Evolutionary conservation across 2,888 invertebrate species (phyloP).

Genomic region (Tuberolachnus salignus): DNA sequence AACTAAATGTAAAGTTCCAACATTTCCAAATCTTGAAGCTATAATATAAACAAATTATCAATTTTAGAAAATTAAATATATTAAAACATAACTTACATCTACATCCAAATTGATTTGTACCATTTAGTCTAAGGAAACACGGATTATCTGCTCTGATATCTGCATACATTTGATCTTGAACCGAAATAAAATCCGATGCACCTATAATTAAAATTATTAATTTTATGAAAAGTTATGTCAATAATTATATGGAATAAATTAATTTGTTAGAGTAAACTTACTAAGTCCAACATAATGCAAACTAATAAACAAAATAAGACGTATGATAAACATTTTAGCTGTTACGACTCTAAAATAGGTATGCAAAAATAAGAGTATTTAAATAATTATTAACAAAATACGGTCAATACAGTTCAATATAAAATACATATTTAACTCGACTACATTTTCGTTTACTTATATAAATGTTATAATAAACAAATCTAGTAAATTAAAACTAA

Average conservation of each 20-base stretch:
- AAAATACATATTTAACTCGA: not conserved
- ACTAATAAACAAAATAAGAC: constrained; percentile 22
- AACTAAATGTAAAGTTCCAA: constrained; percentile 82
- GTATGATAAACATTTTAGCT: constrained; percentile 10
- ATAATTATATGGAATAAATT: not conserved
- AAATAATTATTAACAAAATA: not conserved
- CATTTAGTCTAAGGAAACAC: constrained; percentile 91
- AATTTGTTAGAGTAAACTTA: constrained; percentile 6
- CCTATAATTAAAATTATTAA: not conserved
- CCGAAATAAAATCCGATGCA: constrained; percentile 59
- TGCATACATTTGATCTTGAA: constrained; percentile 82
- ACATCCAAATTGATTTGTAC: constrained; percentile 94
- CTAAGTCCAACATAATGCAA: constrained; percentile 3
- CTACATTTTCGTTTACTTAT: constrained; percentile 12
- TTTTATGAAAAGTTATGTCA: not conserved
- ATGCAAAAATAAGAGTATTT: not conserved
- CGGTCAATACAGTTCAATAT: not conserved
- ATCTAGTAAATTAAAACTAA: too few species aligned
- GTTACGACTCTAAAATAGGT: not conserved
- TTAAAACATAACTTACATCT: constrained; percentile 73
- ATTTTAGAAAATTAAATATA: constrained; percentile 9
- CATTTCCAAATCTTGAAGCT: constrained; percentile 79
- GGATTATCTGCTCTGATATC: constrained; percentile 73
- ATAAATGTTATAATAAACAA: not conserved
- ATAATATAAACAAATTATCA: constrained; percentile 56